Conservation (phyloP, 2,113 vertebrate species). For the Lycocorax pyrrhopterus region DNA sequence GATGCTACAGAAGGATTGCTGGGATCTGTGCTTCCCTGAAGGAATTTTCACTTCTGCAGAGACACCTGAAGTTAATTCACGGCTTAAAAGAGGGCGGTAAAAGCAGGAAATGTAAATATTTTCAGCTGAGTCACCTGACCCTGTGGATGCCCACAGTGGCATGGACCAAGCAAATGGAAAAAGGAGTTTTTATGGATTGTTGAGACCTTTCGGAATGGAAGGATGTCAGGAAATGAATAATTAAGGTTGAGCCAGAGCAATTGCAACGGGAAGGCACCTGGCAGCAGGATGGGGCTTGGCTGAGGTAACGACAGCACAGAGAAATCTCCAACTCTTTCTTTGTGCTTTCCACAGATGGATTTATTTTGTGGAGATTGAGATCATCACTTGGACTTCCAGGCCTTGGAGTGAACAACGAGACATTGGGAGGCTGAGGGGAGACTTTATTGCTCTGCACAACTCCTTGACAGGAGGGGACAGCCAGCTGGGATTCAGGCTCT, state of each 20-base stretch:
- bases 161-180: neutral
- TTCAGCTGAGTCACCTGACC: neutral
- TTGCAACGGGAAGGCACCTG: neutral
- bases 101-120: neutral
- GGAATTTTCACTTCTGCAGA: neutral
- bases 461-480: neutral
- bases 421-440: neutral
- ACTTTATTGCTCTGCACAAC: rapidly evolving
- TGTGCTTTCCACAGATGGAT: neutral
- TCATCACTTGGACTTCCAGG: neutral
- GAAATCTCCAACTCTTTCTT: neutral
- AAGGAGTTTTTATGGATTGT: neutral
- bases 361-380: neutral
- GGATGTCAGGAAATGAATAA: neutral
- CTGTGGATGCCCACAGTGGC: neutral
- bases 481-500: neutral
- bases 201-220: neutral
- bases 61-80: neutral
- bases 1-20: neutral
- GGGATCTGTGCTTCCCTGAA: neutral
- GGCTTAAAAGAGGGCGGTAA: neutral
- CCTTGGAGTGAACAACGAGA: neutral
- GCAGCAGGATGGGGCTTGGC: neutral
- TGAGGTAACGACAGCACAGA: neutral
- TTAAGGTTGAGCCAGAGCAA: neutral